Evolutionary conservation across 2,888 invertebrate species (phyloP).

Genomic region (Pterobdella sp.): DNA sequence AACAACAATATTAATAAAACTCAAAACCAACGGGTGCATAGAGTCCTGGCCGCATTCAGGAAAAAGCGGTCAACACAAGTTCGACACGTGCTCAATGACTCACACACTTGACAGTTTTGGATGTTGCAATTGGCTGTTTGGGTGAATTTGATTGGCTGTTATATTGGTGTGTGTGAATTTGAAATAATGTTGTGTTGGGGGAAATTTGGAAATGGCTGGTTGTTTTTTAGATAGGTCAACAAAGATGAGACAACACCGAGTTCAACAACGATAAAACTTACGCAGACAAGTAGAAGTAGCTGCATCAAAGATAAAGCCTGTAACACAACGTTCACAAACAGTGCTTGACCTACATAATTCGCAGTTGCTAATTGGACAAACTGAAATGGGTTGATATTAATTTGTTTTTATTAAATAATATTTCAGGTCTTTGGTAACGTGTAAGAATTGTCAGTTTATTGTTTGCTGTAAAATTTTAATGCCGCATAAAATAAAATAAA

Average conservation of each 20-base stretch:
- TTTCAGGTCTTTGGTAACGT: too few species aligned
- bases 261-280: background rate
- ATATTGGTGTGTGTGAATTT: too few species aligned
- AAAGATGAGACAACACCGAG: background rate
- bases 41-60: background rate
- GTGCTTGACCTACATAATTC: background rate
- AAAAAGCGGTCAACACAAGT: background rate
- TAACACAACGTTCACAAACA: background rate
- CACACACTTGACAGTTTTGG: slow-evolving; percentile 15
- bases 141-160: too few species aligned
- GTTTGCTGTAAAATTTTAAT: too few species aligned
- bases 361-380: background rate
- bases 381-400: too few species aligned
- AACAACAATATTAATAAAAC: background rate
- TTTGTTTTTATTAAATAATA: too few species aligned
- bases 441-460: too few species aligned
- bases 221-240: background rate
- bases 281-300: background rate
- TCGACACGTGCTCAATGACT: background rate
- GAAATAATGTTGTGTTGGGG: too few species aligned
- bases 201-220: too few species aligned
- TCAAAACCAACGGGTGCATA: background rate
- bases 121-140: slow-evolving; percentile 19
- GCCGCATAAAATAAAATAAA: background rate
- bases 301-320: background rate